Percentiles rank a stretch among this genome's conserved stretches.
Evolutionary conservation across 2,888 invertebrate species (phyloP).

Genomic region (Tachina grossa): DNA sequence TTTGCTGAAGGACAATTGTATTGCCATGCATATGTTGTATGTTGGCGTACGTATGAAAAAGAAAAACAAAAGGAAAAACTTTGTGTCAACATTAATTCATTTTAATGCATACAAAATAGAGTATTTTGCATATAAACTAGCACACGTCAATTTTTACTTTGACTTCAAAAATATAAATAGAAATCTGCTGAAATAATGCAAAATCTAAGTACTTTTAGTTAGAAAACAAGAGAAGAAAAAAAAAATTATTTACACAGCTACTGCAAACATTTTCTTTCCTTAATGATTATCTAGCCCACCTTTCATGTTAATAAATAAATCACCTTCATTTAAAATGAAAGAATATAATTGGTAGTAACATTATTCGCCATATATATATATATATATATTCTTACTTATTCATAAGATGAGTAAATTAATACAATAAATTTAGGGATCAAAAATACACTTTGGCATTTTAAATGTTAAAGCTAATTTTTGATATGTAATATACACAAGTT

Average conservation of each 20-base stretch:
- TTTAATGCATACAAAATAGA: slow-evolving; percentile 72
- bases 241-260: neutral
- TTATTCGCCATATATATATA: too few relatives aligned
- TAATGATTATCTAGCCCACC: too few relatives aligned
- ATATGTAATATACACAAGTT: slow-evolving; percentile 10
- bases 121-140: slow-evolving; percentile 39
- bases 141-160: slow-evolving; percentile 5
- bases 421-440: too few relatives aligned
- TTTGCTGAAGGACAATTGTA: slow-evolving; percentile 66
- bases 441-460: neutral
- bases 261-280: too few relatives aligned
- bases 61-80: slow-evolving; percentile 19
- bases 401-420: too few relatives aligned
- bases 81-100: slow-evolving; percentile 73
- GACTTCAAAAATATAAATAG: neutral
- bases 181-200: neutral
- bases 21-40: slow-evolving; percentile 50
- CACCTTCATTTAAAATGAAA: too few relatives aligned
- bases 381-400: too few relatives aligned
- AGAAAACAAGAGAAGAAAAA: neutral
- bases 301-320: too few relatives aligned
- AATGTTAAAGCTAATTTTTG: neutral
- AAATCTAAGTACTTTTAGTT: neutral
- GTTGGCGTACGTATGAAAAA: slow-evolving; percentile 15
- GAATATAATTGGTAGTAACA: too few relatives aligned